A percentile compares a stretch with the other conserved stretches of the same genome.
These are phyloP conservation scores for Garra rufa DNA, from an alignment of 2,113 vertebrate genomes.

Conservation along the genomic window DNA sequence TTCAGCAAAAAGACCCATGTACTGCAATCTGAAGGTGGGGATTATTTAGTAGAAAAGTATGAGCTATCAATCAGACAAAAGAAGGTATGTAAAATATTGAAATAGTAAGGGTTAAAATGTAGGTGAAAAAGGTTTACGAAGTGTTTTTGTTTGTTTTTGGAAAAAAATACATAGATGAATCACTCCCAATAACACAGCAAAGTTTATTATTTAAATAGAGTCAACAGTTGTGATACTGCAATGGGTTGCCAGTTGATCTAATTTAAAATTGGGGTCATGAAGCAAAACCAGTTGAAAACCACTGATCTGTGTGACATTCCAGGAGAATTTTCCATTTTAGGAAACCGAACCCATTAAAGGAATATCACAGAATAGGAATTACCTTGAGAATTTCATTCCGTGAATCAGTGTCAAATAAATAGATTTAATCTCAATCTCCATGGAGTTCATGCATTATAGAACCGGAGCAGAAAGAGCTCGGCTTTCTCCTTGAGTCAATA, in stretches of 20 bases:
- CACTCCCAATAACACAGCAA: neutral
- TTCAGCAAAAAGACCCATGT: no score
- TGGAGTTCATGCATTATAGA: neutral
- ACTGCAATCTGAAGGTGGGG: no score
- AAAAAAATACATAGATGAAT: neutral
- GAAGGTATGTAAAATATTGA: no score
- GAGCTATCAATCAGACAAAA: no score
- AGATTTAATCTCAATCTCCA: constrained; percentile 12
- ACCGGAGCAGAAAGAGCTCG: neutral
- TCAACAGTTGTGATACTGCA: neutral
- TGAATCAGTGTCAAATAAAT: neutral
- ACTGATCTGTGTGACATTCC: neutral
- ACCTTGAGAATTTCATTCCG: neutral
- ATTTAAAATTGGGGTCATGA: neutral
- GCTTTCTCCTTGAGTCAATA: neutral
- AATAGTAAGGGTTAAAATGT: no score
- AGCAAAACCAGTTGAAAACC: neutral
- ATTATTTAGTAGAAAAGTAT: no score
- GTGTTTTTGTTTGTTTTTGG: neutral
- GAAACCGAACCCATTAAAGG: neutral
- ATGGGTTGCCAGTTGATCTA: no score
- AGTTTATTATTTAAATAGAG: neutral
- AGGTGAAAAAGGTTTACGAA: neutral
- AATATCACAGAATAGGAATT: neutral
- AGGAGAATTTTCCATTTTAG: neutral